Conservation (phyloP, 2,888 invertebrate genomes). For the Mythimna lalbum region DNA sequence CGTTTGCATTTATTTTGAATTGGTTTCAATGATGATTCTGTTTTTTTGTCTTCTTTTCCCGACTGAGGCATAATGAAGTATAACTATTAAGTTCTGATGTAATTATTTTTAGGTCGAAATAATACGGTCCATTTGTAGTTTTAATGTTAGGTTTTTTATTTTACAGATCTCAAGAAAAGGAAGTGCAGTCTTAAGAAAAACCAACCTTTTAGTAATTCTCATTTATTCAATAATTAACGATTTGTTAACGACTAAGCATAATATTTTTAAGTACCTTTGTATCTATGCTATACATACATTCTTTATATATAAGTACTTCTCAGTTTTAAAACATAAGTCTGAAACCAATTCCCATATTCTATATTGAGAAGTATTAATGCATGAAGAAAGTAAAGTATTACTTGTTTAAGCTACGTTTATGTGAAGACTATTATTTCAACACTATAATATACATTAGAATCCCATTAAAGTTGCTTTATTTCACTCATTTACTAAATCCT, state of each 20-base stretch:
- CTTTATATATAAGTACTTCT: slow-evolving; percentile 18
- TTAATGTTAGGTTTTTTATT: slow-evolving; percentile 39
- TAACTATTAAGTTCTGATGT: slow-evolving; percentile 47
- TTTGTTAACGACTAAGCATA: slow-evolving; percentile 12
- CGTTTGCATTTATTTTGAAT: background rate
- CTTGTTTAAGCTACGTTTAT: background rate
- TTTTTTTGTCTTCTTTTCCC: slow-evolving; percentile 88
- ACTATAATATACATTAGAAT: slow-evolving; percentile 36
- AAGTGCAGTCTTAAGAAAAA: slow-evolving; percentile 29
- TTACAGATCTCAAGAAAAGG: slow-evolving; percentile 63
- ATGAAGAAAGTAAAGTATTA: slow-evolving; percentile 6
- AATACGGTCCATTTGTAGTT: background rate
- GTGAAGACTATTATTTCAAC: slow-evolving; percentile 21
- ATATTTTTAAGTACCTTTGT: slow-evolving; percentile 14
- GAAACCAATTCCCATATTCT: slow-evolving; percentile 3
- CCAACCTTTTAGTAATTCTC: slow-evolving; percentile 6
- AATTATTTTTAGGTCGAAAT: background rate
- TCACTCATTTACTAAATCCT: background rate
- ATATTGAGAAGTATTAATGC: slow-evolving; percentile 19
- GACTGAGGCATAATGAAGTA: slow-evolving; percentile 85
- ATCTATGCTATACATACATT: slow-evolving; percentile 12
- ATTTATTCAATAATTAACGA: slow-evolving; percentile 24
- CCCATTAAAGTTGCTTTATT: slow-evolving; percentile 29
- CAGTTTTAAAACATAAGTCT: background rate
- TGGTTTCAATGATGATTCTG: slow-evolving; percentile 72